These are phyloP conservation scores for Gymnarchus niloticus DNA, from an alignment of 2,113 vertebrate species.

Conservation along the genomic window DNA sequence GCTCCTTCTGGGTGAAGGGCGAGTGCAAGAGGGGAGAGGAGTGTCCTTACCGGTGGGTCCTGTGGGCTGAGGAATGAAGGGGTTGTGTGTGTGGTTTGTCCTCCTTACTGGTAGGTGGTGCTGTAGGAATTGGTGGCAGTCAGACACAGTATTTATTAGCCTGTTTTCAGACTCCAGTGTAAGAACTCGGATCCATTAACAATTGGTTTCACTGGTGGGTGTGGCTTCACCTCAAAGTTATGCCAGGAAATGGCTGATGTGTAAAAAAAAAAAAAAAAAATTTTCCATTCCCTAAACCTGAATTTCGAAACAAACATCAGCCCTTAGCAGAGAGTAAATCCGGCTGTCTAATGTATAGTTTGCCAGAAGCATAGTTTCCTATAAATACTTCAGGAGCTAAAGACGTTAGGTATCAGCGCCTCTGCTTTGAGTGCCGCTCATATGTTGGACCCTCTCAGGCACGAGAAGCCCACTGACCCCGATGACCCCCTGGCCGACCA, in stretches of 20 bases:
- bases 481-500: constrained; percentile 96
- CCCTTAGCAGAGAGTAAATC: too few species aligned
- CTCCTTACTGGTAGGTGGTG: background rate
- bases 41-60: constrained; percentile 86
- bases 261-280: too few species aligned
- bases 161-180: background rate
- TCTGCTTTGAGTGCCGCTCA: too few species aligned
- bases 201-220: too few species aligned
- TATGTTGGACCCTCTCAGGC: constrained; percentile 70
- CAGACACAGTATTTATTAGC: background rate
- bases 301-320: too few species aligned
- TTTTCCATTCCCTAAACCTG: too few species aligned
- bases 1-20: constrained; percentile 98
- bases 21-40: constrained; percentile 98
- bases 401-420: too few species aligned
- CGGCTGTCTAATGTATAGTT: too few species aligned
- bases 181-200: background rate
- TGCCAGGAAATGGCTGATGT: background rate
- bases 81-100: background rate
- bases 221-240: background rate
- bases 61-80: too few species aligned
- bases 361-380: too few species aligned
- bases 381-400: too few species aligned
- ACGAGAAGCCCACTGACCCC: constrained; percentile 96
- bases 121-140: too few species aligned